These are phyloP conservation scores for Meteorus cinctellus DNA, from an alignment of 2,888 invertebrate species.

Conservation along the genomic window DNA sequence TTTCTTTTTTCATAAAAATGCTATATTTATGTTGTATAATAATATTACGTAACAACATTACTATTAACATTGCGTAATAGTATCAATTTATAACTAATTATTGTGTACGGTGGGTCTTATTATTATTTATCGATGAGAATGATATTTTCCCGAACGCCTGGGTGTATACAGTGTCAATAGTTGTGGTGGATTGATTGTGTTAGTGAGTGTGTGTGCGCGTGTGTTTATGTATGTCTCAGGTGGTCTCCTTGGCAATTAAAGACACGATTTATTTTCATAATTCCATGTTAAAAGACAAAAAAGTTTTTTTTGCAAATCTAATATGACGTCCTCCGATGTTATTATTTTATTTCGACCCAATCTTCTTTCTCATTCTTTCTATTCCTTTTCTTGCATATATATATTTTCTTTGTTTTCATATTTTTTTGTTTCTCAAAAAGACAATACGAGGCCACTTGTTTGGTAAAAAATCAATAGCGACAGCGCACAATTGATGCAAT, in stretches of 20 bases:
- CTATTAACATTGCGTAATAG: constrained; percentile 60
- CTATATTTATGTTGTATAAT: constrained; percentile 61
- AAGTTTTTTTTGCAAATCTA: constrained; percentile 9
- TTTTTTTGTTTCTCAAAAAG: constrained; percentile 29
- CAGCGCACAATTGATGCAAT: constrained; percentile 11
- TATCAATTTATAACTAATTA: constrained; percentile 63
- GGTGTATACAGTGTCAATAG: constrained; percentile 1
- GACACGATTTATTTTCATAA: neutral
- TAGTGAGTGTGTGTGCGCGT: too few species aligned
- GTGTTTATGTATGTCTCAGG: too few species aligned
- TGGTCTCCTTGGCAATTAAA: neutral
- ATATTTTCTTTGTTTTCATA: constrained; percentile 30
- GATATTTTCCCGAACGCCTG: constrained; percentile 49
- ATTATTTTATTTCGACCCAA: constrained; percentile 13
- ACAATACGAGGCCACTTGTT: constrained; percentile 49
- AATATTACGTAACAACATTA: constrained; percentile 54
- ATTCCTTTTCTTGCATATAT: constrained; percentile 21
- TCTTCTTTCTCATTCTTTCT: constrained; percentile 32
- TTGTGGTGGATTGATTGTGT: neutral
- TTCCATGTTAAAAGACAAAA: constrained; percentile 26
- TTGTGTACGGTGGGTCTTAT: constrained; percentile 60
- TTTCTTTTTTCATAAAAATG: constrained; percentile 61
- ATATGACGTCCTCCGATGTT: neutral
- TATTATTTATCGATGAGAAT: constrained; percentile 56
- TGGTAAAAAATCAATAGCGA: constrained; percentile 25